Evolutionary conservation across 2,888 invertebrate genomes (phyloP).

Genomic region (Volucella zonaria): DNA sequence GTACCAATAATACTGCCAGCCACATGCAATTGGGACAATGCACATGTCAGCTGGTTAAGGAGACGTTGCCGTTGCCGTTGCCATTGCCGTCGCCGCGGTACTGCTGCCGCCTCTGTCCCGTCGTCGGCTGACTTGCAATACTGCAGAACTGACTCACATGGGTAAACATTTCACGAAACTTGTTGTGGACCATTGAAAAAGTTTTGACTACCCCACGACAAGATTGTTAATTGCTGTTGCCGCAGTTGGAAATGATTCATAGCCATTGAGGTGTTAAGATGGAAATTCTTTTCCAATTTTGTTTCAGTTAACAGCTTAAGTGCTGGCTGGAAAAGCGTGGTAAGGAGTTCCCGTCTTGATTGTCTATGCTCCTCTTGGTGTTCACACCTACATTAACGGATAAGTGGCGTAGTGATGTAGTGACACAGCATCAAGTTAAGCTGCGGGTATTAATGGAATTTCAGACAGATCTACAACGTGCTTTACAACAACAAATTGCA

Average conservation of each 20-base stretch:
- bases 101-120: neutral
- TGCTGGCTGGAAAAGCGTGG: too few species aligned
- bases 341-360: too few species aligned
- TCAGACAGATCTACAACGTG: too few species aligned
- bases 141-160: conserved; percentile 1
- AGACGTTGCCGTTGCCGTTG: neutral
- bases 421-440: too few species aligned
- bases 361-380: too few species aligned
- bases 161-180: conserved; percentile 19
- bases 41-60: neutral
- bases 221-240: conserved; percentile 3
- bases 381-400: too few species aligned
- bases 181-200: conserved; percentile 31
- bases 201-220: neutral
- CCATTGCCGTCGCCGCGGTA: neutral
- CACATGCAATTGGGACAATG: neutral
- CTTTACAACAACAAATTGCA: too few species aligned
- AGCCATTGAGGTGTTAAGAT: neutral
- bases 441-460: too few species aligned
- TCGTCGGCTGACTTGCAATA: neutral
- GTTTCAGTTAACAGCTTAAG: too few species aligned
- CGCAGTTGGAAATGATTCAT: conserved; percentile 3
- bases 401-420: too few species aligned
- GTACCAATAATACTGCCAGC: neutral
- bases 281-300: too few species aligned